A percentile compares a stretch with the other conserved stretches of the same genome.
These are phyloP conservation scores for Epizoanthus rinbou DNA, from an alignment of 92 coral and sea anemone genomes.

Conservation along the genomic window DNA sequence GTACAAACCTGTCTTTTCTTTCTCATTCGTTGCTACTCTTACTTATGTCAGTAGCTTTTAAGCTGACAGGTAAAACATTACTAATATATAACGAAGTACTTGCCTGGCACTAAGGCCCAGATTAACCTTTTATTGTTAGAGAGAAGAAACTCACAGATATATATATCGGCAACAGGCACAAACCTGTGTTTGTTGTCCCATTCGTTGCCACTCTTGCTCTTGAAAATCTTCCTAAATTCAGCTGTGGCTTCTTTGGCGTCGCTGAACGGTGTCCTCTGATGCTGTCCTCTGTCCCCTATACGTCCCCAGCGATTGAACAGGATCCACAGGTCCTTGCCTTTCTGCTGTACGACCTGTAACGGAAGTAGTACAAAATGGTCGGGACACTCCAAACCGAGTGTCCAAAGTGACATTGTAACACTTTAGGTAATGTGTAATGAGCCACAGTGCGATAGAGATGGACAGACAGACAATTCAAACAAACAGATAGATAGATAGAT, in stretches of 20 bases:
- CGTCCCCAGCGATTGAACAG: slow-evolving; percentile 91
- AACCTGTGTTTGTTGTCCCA: slow-evolving; percentile 67
- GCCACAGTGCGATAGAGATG: background rate
- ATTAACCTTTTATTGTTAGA: too few relatives aligned
- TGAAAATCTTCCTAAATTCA: slow-evolving; percentile 81
- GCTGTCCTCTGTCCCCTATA: slow-evolving; percentile 82
- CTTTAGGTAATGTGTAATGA: background rate
- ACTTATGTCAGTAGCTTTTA: too few relatives aligned
- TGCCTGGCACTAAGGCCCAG: too few relatives aligned
- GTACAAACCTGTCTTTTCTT: slow-evolving; percentile 66
- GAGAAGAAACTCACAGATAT: too few relatives aligned
- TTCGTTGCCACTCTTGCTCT: slow-evolving; percentile 84
- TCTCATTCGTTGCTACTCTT: slow-evolving; percentile 86
- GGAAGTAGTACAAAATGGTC: too few relatives aligned
- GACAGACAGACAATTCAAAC: too few relatives aligned
- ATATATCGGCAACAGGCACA: too few relatives aligned
- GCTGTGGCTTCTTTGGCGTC: slow-evolving; percentile 69
- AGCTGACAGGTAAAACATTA: too few relatives aligned
- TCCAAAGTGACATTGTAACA: too few relatives aligned
- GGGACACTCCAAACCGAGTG: too few relatives aligned
- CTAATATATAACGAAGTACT: too few relatives aligned
- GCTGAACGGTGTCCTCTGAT: slow-evolving; percentile 80
- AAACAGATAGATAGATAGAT: too few relatives aligned
- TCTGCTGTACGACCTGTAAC: slow-evolving; percentile 73
- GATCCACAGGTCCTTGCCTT: slow-evolving; percentile 87